Evolutionary conservation across 2,797 vertebrate genomes (phyloP).

Genomic region (Phrynocephalus vlangalii): DNA sequence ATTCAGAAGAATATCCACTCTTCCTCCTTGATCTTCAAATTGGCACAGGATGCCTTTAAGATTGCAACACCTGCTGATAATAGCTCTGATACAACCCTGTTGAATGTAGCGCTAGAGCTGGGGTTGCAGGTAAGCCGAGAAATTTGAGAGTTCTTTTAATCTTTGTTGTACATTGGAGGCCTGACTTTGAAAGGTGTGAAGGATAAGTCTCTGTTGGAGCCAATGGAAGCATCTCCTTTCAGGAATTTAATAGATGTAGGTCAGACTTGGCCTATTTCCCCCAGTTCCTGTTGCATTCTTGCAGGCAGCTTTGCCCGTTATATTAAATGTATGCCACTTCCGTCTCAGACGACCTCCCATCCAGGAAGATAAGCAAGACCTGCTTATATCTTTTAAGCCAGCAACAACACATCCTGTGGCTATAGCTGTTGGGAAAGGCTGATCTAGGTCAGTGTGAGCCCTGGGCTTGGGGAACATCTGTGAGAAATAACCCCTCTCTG

Average conservation of each 20-base stretch:
- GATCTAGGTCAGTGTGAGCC: not conserved
- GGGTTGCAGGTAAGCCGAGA: constrained; percentile 89
- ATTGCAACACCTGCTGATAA: constrained; percentile 94
- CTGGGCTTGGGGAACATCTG: not conserved
- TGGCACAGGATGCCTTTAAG: constrained; percentile 98
- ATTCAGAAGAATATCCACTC: constrained; percentile 99
- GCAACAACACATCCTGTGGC: not conserved
- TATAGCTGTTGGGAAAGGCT: not conserved
- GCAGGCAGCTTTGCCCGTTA: not conserved
- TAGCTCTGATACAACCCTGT: constrained; percentile 92
- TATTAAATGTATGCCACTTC: not conserved
- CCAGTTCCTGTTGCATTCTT: not conserved
- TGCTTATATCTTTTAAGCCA: not conserved
- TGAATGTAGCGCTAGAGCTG: constrained; percentile 95
- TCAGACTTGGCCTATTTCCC: not conserved
- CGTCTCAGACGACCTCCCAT: not conserved
- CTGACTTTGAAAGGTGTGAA: not conserved
- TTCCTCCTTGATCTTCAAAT: constrained; percentile 97
- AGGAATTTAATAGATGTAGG: not conserved
- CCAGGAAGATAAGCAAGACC: not conserved
- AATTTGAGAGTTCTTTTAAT: not conserved
- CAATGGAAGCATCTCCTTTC: not conserved
- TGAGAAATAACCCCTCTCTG: not conserved
- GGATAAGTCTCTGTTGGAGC: not conserved
- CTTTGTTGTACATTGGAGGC: not conserved